Evolutionary conservation across 2,888 invertebrate genomes (phyloP).

Genomic region (Chloroclysta siterata): DNA sequence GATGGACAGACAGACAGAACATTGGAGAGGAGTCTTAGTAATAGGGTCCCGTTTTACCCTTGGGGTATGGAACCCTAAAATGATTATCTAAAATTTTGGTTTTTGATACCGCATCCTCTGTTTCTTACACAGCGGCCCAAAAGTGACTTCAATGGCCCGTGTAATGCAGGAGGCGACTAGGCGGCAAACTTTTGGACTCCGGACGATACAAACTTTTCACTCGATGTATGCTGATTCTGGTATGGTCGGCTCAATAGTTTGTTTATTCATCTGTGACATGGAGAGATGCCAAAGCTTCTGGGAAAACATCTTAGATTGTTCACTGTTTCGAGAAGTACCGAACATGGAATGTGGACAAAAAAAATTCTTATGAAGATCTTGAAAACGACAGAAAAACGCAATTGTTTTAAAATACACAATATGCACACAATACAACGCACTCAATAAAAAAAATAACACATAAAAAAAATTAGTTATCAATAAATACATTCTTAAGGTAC

Average conservation of each 20-base stretch:
- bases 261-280: slow-evolving; percentile 17
- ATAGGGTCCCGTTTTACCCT: too few species aligned
- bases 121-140: slow-evolving; percentile 2
- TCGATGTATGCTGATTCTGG: slow-evolving; percentile 50
- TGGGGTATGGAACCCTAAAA: too few species aligned
- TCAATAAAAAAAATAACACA: too few species aligned
- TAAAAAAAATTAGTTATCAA: too few species aligned
- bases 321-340: not conserved
- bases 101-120: slow-evolving; percentile 29
- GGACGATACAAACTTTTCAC: slow-evolving; percentile 52
- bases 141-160: slow-evolving; percentile 51
- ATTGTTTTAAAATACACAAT: too few species aligned
- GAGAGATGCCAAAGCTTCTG: slow-evolving; percentile 7
- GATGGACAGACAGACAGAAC: too few species aligned
- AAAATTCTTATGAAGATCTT: not conserved
- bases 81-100: too few species aligned
- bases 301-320: slow-evolving; percentile 5
- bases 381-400: too few species aligned
- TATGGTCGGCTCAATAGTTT: slow-evolving; percentile 36
- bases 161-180: slow-evolving; percentile 56
- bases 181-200: slow-evolving; percentile 52
- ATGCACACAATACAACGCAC: too few species aligned
- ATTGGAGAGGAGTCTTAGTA: too few species aligned
- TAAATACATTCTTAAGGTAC: too few species aligned
- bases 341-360: not conserved